Evolutionary conservation across 2,888 invertebrate genomes (phyloP), one percentile per base, ranked within the genome.

Genomic region (Molanna angustata): DNA sequence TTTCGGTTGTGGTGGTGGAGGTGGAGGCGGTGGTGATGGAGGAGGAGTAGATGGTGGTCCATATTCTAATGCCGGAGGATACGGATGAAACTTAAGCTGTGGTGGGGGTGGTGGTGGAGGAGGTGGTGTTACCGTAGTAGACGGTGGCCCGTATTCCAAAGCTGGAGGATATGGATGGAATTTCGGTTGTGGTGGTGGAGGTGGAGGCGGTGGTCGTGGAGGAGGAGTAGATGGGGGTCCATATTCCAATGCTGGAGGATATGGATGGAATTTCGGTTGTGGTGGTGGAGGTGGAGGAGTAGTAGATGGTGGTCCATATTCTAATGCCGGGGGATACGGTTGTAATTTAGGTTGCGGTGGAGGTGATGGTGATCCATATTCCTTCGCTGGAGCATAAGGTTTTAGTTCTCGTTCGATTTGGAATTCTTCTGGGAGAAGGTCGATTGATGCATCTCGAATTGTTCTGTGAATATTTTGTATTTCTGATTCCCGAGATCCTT

Each of bases 1-100:
- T n/a, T n/a, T n/a, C n/a, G n/a, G n/a, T n/a, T n/a, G n/a, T 32
- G 18, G 17, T 20, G 67, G 67, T 9, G 70, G 68, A 16, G 52
- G 52, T 32, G 56, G 52, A 27, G 49, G 42, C 7, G 27, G 45
- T 22, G 56, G 53, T 1, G 69, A 67, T 4, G 72, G 71, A n/a
- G 70, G 39, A 11, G 56, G 43, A 32, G 57, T 61, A 3, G 61
- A 45, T 7, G 66, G 66, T 18, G 64, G 61, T 9, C 3, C 18
- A 9, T 13, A 18, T 47, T 20, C 18, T 9, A 17, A 3, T 45
- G 32, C 9, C 6, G 37, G 47, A 13, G 47, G 47, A 16, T 33
- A 33, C 4, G 45, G 45, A 3, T 17, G 3, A 3, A 18, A 18
- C 4, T 4, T 16, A 4, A 22, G 21, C n/a, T 33, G 37, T 6